Conservation (phyloP, 2,888 invertebrate genomes). For the Frankliniella intonsa region DNA sequence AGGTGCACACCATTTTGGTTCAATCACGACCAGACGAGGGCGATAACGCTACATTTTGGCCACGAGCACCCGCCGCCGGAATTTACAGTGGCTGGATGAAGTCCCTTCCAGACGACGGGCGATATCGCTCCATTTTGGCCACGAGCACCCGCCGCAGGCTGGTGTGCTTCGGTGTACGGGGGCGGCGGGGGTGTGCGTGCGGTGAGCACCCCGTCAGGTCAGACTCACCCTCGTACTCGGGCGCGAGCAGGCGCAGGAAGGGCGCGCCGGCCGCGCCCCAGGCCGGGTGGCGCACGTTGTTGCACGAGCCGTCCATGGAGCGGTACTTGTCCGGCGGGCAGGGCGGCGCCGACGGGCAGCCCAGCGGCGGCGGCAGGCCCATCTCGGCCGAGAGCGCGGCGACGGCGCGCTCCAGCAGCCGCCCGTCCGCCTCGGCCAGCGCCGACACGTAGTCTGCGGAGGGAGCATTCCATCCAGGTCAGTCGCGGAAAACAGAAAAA, state of each 20-base stretch:
- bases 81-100: no score
- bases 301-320: constrained; percentile 77
- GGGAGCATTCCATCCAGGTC: background rate
- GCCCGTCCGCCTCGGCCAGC: background rate
- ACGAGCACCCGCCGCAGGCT: no score
- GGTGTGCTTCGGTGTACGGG: background rate
- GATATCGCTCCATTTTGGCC: no score
- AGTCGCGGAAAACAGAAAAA: background rate
- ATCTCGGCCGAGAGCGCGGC: constrained; percentile 1
- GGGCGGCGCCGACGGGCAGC: background rate
- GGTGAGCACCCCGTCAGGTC: background rate
- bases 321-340: constrained; percentile 82
- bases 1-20: no score
- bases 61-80: no score
- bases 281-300: constrained; percentile 77
- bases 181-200: constrained; percentile 43
- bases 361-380: constrained; percentile 12
- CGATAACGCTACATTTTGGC: no score
- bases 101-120: no score
- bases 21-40: no score
- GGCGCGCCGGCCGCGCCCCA: constrained; percentile 79
- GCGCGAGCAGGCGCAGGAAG: constrained; percentile 65
- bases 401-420: constrained; percentile 4
- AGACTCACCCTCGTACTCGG: constrained; percentile 71
- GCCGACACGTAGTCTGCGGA: constrained; percentile 9